phyloP scores from a whole-genome alignment of 2,797 vertebrate species.

The Bradypus variegatus region DNA sequence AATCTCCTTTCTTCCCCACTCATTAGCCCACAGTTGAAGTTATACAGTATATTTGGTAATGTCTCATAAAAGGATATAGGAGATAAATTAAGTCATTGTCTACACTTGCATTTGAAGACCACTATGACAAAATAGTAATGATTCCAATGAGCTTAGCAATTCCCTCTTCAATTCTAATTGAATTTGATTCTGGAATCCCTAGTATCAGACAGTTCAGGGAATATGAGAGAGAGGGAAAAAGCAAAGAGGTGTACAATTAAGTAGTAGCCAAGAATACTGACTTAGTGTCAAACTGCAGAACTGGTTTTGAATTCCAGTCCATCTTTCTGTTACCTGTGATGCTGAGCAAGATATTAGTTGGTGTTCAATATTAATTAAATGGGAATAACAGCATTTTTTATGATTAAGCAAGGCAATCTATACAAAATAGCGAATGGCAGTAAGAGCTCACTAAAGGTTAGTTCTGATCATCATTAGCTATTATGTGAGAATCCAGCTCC shows the following conservation, averaged over 20 bases:
- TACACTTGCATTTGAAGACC: neutral
- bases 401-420: neutral
- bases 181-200: neutral
- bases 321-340: neutral
- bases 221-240: neutral
- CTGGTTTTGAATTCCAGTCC: neutral
- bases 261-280: neutral
- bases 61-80: neutral
- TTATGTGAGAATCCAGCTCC: neutral
- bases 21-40: conserved; percentile 40
- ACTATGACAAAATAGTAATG: neutral
- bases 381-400: neutral
- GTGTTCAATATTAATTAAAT: neutral
- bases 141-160: neutral
- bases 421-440: neutral
- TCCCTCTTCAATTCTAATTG: neutral
- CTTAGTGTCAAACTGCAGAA: neutral
- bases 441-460: neutral
- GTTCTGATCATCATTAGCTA: neutral
- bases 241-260: neutral
- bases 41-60: neutral
- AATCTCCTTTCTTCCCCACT: neutral
- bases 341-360: neutral
- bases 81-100: neutral
- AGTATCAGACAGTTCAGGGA: neutral